phyloP scores from a whole-genome alignment of 2,888 invertebrate species.

The Ophion slaviceki region DNA sequence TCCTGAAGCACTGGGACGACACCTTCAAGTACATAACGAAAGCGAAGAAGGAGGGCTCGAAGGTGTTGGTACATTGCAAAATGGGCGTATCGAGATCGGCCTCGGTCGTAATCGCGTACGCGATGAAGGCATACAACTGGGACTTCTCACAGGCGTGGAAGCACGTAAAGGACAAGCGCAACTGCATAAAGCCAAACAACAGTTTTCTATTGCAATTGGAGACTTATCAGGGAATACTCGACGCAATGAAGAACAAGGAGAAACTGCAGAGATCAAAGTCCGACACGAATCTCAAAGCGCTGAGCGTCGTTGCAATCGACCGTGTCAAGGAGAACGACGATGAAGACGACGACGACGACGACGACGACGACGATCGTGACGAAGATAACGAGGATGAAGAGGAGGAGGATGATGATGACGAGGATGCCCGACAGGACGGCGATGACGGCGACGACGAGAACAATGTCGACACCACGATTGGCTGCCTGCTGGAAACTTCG shows the following conservation, averaged over 20 bases:
- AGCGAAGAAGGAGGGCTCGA: slow-evolving; percentile 95
- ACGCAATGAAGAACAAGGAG: slow-evolving; percentile 98
- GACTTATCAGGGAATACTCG: slow-evolving; percentile 97
- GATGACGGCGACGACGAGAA: slow-evolving; percentile 60
- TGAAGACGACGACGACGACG: slow-evolving; percentile 67
- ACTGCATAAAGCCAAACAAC: slow-evolving; percentile 97
- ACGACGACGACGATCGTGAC: slow-evolving; percentile 45
- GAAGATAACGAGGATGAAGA: slow-evolving; percentile 30
- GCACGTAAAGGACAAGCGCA: slow-evolving; percentile 95
- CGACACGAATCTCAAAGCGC: slow-evolving; percentile 93
- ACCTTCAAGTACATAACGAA: slow-evolving; percentile 98
- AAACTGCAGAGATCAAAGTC: slow-evolving; percentile 96
- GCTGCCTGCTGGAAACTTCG: slow-evolving; percentile 71
- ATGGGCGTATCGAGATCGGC: slow-evolving; percentile 99
- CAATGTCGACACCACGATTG: slow-evolving; percentile 64
- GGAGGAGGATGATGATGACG: slow-evolving; percentile 69
- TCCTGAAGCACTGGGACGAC: slow-evolving; percentile 98
- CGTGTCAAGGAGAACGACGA: slow-evolving; percentile 69
- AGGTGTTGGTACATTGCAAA: slow-evolving; percentile 99
- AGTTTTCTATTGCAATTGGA: slow-evolving; percentile 97
- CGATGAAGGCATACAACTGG: slow-evolving; percentile 99
- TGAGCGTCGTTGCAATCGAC: slow-evolving; percentile 84
- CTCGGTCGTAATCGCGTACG: slow-evolving; percentile 98
- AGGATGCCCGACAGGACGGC: slow-evolving; percentile 19
- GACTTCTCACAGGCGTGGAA: slow-evolving; percentile 94